Conservation (phyloP, 2,888 invertebrate genomes). For the Melanostoma scalare region DNA sequence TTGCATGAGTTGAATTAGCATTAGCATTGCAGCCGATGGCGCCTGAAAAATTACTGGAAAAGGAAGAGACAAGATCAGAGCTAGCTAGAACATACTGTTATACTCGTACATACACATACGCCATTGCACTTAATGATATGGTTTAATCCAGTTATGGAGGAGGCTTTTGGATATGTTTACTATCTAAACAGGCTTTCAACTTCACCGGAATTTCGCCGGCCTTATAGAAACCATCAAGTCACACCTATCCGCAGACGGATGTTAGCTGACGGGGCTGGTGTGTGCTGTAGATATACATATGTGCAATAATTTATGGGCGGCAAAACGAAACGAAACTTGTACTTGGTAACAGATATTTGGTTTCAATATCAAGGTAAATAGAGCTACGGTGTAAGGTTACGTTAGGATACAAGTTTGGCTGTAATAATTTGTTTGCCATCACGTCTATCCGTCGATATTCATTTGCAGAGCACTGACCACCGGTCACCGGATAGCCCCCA, state of each 20-base stretch:
- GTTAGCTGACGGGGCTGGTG: conserved; percentile 13
- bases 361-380: conserved; percentile 70
- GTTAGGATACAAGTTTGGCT: conserved; percentile 38
- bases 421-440: conserved; percentile 50
- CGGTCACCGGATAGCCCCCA: conserved; percentile 43
- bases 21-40: conserved; percentile 3
- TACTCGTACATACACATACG: no score
- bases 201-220: conserved; percentile 23
- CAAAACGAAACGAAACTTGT: conserved; percentile 25
- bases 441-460: conserved; percentile 20
- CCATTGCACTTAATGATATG: conserved; percentile 46
- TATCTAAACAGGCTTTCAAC: conserved; percentile 58
- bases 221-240: background rate
- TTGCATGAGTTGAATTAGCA: background rate
- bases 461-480: conserved; percentile 50
- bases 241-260: conserved; percentile 23
- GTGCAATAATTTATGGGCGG: conserved; percentile 49
- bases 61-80: conserved; percentile 42
- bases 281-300: conserved; percentile 9
- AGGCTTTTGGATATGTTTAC: conserved; percentile 57
- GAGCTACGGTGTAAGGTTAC: conserved; percentile 61
- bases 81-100: conserved; percentile 20
- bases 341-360: conserved; percentile 56
- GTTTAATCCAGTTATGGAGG: conserved; percentile 49
- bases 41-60: conserved; percentile 5